Evolutionary conservation across 2,888 invertebrate species (phyloP).

Genomic region (Himalopsyche japonica): DNA sequence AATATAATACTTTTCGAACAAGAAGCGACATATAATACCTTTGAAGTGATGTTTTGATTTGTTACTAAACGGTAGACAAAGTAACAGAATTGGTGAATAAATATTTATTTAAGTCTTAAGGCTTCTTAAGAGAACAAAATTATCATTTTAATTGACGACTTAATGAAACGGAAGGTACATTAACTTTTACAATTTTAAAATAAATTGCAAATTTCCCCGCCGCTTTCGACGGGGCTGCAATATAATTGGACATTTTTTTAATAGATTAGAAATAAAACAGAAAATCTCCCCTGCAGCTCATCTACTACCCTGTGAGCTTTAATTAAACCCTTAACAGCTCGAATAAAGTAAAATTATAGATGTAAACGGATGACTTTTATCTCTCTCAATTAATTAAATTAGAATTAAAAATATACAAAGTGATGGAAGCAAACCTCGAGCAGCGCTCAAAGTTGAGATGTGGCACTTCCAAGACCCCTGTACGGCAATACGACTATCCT

Average conservation of each 20-base stretch:
- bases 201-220: too few relatives aligned
- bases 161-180: too few relatives aligned
- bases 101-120: too few relatives aligned
- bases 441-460: not conserved
- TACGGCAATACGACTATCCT: conserved; percentile 2
- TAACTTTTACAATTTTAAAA: too few relatives aligned
- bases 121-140: too few relatives aligned
- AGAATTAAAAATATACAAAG: not conserved
- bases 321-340: not conserved
- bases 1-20: too few relatives aligned
- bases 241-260: not conserved
- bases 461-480: not conserved
- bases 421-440: not conserved
- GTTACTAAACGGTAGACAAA: too few relatives aligned
- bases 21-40: too few relatives aligned
- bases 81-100: too few relatives aligned
- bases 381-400: not conserved
- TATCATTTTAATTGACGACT: too few relatives aligned
- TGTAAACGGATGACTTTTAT: not conserved
- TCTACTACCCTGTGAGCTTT: not conserved
- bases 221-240: not conserved
- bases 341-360: not conserved
- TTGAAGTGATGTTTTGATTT: too few relatives aligned
- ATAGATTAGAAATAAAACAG: not conserved
- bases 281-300: not conserved